phyloP scores from a whole-genome alignment of 2,888 invertebrate genomes.

The Phanerotoma sp. region DNA sequence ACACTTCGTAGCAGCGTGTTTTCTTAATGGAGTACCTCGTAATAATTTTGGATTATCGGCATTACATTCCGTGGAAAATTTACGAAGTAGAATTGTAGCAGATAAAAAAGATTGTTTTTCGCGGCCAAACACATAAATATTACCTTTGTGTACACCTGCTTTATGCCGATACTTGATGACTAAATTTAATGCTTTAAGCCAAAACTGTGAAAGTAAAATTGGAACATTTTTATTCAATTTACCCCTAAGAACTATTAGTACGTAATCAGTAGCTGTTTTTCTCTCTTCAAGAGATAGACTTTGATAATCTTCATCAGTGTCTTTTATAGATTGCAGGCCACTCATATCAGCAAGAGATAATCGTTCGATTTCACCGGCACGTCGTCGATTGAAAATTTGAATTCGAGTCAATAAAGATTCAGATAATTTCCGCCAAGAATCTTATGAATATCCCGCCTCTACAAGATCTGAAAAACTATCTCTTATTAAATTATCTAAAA shows the following conservation, averaged over 20 bases:
- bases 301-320: conserved; percentile 13
- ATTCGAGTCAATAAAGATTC: conserved; percentile 4
- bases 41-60: conserved; percentile 28
- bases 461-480: too few species aligned
- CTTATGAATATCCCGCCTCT: too few species aligned
- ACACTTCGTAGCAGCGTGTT: conserved; percentile 35
- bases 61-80: conserved; percentile 23
- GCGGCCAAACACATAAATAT: conserved; percentile 25
- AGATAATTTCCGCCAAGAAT: conserved; percentile 6
- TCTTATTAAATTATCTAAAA: too few species aligned
- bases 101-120: conserved; percentile 21
- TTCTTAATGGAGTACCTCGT: conserved; percentile 31
- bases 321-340: not conserved
- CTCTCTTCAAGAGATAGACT: conserved; percentile 16
- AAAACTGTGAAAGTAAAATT: conserved; percentile 18
- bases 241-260: conserved; percentile 22
- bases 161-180: conserved; percentile 13
- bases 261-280: conserved; percentile 13
- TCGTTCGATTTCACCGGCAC: conserved; percentile 23
- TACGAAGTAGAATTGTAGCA: conserved; percentile 28
- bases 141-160: conserved; percentile 14
- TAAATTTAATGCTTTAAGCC: conserved; percentile 4
- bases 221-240: conserved; percentile 24
- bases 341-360: conserved; percentile 11
- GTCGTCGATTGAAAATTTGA: conserved; percentile 19